Base-by-base conservation (phyloP, 2,797 vertebrate species). In the Megaceryle alcyon region DNA sequence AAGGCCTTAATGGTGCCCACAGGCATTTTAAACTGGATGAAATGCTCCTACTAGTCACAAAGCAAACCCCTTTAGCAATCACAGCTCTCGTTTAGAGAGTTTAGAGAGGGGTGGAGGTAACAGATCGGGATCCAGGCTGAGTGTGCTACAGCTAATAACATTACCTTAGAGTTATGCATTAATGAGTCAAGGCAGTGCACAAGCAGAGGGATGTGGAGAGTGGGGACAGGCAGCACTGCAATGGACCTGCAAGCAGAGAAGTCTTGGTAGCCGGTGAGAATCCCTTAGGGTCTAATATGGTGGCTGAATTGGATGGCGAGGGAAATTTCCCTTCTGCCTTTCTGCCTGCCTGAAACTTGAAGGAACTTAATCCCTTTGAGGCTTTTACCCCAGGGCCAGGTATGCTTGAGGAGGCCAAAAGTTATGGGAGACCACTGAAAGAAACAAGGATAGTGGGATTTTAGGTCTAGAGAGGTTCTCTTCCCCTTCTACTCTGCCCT, bases 141-240 rank as follows among this genome's bases (percentile, higher is more conserved):
- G 37, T 39, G 13, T 2, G 1, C 37, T 66, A 12, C 68, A 68
- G 54, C 16, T 65, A 33, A 37, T 33, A 79, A n/a, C 0, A 1
- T 19, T 39, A 13, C 37, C 72, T 56, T 23, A 39, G 49, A 15
- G 56, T 65, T 82, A 21, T 20, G 4, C n/a, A 48, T 9, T 39
- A 31, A 7, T 7, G 4, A 78, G 26, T 25, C 33, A 29, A 53
- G 21, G 29, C 33, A 68, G 17, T 3, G 33, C 31, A 25, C 0
- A 3, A 68, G 31, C 21, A 69, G 33, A 68, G 6, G 15, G 23
- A 9, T 31, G 13, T 54, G 35, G 20, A 20, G 8, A 46, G 17
- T 1, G 0, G 6, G 64, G 35, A 49, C 31, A 54, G 17, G 12
- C 46, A 90, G 37, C 0, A 2, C 11, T 63, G 29, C 0, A 0